Evolutionary conservation across 2,888 invertebrate species (phyloP).

Genomic region (Tetanocera ferruginea): DNA sequence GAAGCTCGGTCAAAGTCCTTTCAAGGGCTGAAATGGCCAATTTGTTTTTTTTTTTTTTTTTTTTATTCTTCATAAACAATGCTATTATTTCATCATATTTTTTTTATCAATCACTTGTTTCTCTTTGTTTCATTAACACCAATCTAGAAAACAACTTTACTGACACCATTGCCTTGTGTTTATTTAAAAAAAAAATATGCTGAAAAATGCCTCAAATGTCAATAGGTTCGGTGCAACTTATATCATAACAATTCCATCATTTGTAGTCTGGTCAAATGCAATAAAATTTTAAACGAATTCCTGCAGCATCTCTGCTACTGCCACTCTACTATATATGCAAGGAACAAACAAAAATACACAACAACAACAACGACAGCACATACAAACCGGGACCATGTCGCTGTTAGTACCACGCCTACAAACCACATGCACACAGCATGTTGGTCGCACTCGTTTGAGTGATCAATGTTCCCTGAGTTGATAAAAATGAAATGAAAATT

Average conservation of each 20-base stretch:
- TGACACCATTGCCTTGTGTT: too few species aligned
- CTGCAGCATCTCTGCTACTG: neutral
- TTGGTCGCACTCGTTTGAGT: neutral
- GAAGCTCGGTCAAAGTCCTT: too few species aligned
- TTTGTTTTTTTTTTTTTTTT: too few species aligned
- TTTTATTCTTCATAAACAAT: too few species aligned
- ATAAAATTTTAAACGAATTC: slow-evolving; percentile 15
- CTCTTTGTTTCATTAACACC: too few species aligned
- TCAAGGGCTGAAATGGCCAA: too few species aligned
- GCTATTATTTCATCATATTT: too few species aligned
- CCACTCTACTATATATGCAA: neutral
- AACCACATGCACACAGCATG: neutral
- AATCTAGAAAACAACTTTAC: too few species aligned
- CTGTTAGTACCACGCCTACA: neutral
- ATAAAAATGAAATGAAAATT: too few species aligned
- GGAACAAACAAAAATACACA: neutral
- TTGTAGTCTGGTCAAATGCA: slow-evolving; percentile 15
- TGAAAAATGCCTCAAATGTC: neutral
- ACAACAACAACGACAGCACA: neutral
- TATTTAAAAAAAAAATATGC: too few species aligned
- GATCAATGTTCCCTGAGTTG: neutral
- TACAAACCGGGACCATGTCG: neutral
- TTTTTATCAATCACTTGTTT: too few species aligned
- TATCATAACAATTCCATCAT: slow-evolving; percentile 14
- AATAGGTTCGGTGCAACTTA: neutral